Conservation (phyloP, 2,113 vertebrate genomes). For the Regulus satrapa region DNA sequence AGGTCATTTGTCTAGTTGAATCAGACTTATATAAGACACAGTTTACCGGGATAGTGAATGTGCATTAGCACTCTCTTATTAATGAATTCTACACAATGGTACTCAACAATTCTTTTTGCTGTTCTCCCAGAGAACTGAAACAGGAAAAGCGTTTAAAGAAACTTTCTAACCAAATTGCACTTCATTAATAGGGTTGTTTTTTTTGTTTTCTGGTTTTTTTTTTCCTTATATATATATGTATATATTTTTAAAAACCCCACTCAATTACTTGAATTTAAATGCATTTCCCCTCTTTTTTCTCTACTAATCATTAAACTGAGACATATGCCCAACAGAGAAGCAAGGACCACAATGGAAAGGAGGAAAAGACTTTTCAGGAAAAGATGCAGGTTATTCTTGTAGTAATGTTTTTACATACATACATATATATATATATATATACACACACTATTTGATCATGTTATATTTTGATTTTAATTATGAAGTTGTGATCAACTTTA, state of each 20-base stretch:
- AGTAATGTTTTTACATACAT: not conserved
- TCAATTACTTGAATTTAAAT: not conserved
- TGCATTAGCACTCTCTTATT: slow-evolving; percentile 32
- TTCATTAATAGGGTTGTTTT: slow-evolving; percentile 1
- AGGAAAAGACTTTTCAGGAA: not conserved
- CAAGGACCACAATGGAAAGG: not conserved
- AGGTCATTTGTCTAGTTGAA: slow-evolving; percentile 51
- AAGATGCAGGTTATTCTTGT: not conserved
- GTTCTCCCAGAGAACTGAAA: not conserved
- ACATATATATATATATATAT: not conserved
- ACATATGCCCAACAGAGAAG: not conserved
- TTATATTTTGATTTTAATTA: not conserved
- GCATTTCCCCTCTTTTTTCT: not conserved
- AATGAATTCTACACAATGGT: slow-evolving; percentile 52
- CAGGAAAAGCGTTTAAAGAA: not conserved
- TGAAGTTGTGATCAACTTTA: not conserved
- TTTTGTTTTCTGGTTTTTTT: too few species aligned
- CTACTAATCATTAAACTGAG: not conserved
- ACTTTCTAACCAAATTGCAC: slow-evolving; percentile 50
- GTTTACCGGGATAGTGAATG: slow-evolving; percentile 8
- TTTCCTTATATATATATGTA: too few species aligned
- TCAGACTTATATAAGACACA: slow-evolving; percentile 21
- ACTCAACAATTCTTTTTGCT: not conserved
- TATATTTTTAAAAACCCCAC: fast-evolving
- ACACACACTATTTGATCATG: not conserved